phyloP scores from a whole-genome alignment of 2,797 vertebrate genomes.

The Amblyraja radiata region DNA sequence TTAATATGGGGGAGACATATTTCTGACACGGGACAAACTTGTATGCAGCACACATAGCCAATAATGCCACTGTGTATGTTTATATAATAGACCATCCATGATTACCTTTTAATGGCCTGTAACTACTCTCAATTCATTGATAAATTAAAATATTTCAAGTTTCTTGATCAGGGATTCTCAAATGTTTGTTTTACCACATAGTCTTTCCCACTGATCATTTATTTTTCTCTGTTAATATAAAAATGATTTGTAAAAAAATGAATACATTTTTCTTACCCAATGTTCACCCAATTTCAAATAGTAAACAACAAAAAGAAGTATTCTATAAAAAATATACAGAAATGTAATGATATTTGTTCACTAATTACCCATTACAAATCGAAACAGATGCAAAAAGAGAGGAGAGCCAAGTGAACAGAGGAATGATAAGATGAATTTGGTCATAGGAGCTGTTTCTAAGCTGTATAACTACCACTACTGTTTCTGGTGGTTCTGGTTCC shows the following conservation, averaged over 20 bases:
- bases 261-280: background rate
- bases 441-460: no score
- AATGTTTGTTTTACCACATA: background rate
- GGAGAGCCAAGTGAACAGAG: background rate
- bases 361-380: no score
- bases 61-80: background rate
- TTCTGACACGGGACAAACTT: background rate
- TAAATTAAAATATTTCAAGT: background rate
- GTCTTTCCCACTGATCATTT: background rate
- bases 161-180: background rate
- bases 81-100: background rate
- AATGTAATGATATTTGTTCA: background rate
- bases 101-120: background rate
- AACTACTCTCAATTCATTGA: background rate
- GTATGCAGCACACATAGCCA: background rate
- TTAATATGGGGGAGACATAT: background rate
- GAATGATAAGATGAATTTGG: background rate
- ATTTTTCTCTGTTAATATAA: background rate
- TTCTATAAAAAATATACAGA: background rate
- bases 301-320: background rate
- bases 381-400: background rate
- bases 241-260: background rate
- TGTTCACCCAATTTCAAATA: background rate
- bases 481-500: no score
- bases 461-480: no score